Evolutionary conservation across 2,888 invertebrate species (phyloP), one percentile per base, ranked within the genome.

Genomic region (Scaptomyza reducta): DNA sequence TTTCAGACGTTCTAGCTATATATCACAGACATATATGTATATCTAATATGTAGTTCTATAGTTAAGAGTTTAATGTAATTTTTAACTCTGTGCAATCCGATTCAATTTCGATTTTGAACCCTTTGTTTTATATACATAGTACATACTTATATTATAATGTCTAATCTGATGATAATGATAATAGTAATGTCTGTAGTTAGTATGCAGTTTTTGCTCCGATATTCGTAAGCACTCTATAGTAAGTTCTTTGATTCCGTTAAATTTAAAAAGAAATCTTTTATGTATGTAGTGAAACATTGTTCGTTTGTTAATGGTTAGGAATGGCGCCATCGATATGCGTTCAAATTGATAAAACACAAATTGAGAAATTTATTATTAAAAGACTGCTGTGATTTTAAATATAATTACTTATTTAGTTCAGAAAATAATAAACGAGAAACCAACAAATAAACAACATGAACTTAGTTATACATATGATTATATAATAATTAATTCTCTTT

Each of bases 331-430:
- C 47, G 62, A 68, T 68, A 62, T 10, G 73, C 64, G 73, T 69
- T 63, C 22, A 22, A 22, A 22, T 22, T 22, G 22, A 22, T 22
- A 22, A 22, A 22, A 62, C 70, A 81, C 60, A 75, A 78, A 82
- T 85, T 82, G 85, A 87, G 69, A 83, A 88, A 86, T 88, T 83
- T 89, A 85, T 74, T 87, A 77, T 87, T 84, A 76, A 88, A 91
- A 91, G 90, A 91, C 90, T 91, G 90, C 90, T 91, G 90, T 91
- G 90, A 91, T 91, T 91, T 90, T 85, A 89, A 89, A 89, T 88
- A 86, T 88, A 89, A 84, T 77, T 83, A 80, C 47, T 63, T 73
- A 79, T 74, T 74, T 86, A 89, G 74, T 74, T 74, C 74, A 9
- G 59, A 81, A 81, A 66, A 67, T 10, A 67, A 70, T 53, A 65